Percentiles rank a stretch among this genome's conserved stretches.
Evolutionary conservation across 2,113 vertebrate species (phyloP).

Genomic region (Boulengeromyrus knoepffleri): DNA sequence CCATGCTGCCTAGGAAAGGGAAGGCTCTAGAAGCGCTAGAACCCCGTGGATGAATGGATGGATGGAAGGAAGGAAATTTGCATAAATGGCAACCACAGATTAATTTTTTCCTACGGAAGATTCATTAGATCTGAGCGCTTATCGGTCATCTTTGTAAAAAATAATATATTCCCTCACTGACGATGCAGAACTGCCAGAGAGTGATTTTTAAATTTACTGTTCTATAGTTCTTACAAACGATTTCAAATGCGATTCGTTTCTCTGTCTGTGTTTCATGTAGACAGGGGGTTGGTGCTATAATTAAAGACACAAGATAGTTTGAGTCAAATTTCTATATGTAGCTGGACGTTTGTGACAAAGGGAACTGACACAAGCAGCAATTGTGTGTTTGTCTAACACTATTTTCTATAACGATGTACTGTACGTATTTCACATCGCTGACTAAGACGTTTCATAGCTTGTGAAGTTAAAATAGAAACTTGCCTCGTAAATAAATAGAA

Average conservation of each 20-base stretch:
- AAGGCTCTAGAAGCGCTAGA: background rate
- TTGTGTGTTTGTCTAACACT: background rate
- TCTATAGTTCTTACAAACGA: background rate
- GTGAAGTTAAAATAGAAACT: background rate
- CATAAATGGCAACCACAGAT: background rate
- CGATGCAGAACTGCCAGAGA: background rate
- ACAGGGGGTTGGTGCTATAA: background rate
- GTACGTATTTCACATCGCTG: background rate
- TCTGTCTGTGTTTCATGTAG: background rate
- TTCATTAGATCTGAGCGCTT: background rate
- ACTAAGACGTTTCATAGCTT: background rate
- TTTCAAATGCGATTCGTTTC: background rate
- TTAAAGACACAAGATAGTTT: background rate
- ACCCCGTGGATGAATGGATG: background rate
- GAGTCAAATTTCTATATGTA: background rate
- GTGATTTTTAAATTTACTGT: background rate
- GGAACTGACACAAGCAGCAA: background rate
- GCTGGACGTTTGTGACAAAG: background rate
- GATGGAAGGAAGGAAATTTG: background rate
- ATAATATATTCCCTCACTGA: background rate
- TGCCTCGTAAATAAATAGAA: background rate
- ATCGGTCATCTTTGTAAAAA: background rate
- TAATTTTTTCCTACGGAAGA: background rate
- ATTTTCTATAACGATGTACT: background rate
- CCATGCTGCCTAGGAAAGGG: background rate